These are phyloP conservation scores for Nomada fucata DNA, from an alignment of 2,888 invertebrate genomes.

Conservation along the genomic window DNA sequence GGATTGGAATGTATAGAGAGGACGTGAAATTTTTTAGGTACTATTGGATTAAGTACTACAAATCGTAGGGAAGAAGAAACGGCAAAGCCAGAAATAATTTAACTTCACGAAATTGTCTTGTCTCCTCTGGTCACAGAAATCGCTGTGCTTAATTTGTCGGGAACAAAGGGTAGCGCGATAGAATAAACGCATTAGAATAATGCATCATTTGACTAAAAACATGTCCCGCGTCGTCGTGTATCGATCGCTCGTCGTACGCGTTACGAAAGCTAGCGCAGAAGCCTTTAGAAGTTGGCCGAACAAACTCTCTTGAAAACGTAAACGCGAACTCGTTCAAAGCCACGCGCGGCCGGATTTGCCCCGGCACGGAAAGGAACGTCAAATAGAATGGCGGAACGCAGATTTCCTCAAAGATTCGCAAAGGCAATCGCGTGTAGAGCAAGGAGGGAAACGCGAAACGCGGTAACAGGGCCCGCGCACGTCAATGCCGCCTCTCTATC, in stretches of 20 bases:
- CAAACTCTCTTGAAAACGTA: too few species aligned
- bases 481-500: conserved; percentile 42
- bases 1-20: too few species aligned
- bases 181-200: too few species aligned
- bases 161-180: too few species aligned
- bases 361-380: background rate
- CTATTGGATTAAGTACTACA: too few species aligned
- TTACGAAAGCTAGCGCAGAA: background rate
- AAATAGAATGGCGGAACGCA: background rate
- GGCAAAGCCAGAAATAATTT: too few species aligned
- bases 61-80: too few species aligned
- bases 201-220: too few species aligned
- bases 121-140: too few species aligned
- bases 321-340: background rate
- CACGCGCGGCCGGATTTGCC: background rate
- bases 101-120: too few species aligned
- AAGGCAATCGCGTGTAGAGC: conserved; percentile 27
- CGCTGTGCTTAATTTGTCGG: too few species aligned
- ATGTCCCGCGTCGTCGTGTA: background rate
- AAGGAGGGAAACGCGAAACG: background rate
- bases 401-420: background rate
- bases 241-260: background rate
- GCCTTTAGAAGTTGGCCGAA: background rate
- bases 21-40: too few species aligned
- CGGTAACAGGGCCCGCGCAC: conserved; percentile 1